Evolutionary conservation across 2,888 invertebrate genomes (phyloP), one percentile per base, ranked within the genome.

Genomic region (Loripinus fragilis): DNA sequence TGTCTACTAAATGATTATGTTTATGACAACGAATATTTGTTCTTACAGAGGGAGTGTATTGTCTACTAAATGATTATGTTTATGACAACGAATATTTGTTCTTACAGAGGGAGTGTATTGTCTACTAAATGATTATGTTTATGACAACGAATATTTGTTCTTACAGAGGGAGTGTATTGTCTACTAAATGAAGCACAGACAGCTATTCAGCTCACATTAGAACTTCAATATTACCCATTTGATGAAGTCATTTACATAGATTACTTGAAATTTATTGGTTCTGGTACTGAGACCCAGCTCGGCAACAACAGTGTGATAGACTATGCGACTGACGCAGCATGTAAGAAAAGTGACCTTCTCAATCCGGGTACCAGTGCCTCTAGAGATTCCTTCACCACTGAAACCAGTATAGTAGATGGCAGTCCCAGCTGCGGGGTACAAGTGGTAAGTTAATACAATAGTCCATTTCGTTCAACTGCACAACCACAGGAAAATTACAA

Each of bases 361-460:
- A 33, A 33, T 5, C 10, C 60, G 5, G 33, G 60, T 5, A 33
- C 60, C 10, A 7, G 10, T 2, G 33, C 10, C 10, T 30, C 60
- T 2, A 1, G 17, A 33, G 60, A 8, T 20, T 10, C 17, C 2
- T 10, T 10, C 12, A 2, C 33, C 5, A 33, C 17, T 33, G 17
- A 20, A 28, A 60, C 60, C 5, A 2, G 7, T 23, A 1, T 60
- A 2, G 28, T 28, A 3, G 33, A 60, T 17, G 60, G 60, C 1
- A 30, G 30, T 10, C 10, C 33, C 8, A 30, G 8, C 3, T 60
- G 60, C 33, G 60, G 60, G 17, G 60, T 60, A 8, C 60, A 60
- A 60, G 60, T 60, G 7, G 60, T 60, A 33, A 60, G 60, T 33
- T n/a, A n/a, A n/a, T n/a, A n/a, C n/a, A n/a, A n/a, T n/a, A n/a